Conservation (phyloP, 2,888 invertebrate species). For the Epirrita christyi region DNA sequence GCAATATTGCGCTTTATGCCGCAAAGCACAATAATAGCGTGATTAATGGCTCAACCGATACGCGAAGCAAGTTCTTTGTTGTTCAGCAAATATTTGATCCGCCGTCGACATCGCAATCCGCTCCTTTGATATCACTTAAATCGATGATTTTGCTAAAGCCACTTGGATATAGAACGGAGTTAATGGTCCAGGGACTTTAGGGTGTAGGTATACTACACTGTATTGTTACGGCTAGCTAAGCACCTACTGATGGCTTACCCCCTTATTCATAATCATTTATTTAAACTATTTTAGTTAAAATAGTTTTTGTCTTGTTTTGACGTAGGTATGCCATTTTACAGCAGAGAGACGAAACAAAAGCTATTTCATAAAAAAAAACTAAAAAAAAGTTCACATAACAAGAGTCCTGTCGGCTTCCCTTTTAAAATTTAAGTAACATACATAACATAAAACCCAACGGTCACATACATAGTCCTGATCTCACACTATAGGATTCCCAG, state of each 20-base stretch:
- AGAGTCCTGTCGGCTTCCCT: too few relatives aligned
- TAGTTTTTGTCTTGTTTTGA: too few relatives aligned
- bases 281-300: too few relatives aligned
- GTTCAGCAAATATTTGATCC: constrained; percentile 79
- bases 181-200: constrained; percentile 49
- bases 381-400: too few relatives aligned
- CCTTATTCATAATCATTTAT: too few relatives aligned
- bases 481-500: too few relatives aligned
- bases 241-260: neutral
- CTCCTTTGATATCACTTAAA: constrained; percentile 66
- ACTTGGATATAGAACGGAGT: constrained; percentile 46
- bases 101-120: constrained; percentile 65
- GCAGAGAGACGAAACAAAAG: too few relatives aligned
- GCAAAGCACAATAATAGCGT: constrained; percentile 74
- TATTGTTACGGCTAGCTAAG: constrained; percentile 24
- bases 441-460: too few relatives aligned
- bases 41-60: constrained; percentile 79
- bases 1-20: constrained; percentile 79
- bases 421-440: too few relatives aligned
- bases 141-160: constrained; percentile 51
- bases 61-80: constrained; percentile 76
- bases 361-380: too few relatives aligned
- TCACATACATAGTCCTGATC: too few relatives aligned
- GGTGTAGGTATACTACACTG: constrained; percentile 17
- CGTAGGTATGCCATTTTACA: too few relatives aligned